A percentile compares a stretch with the other conserved stretches of the same genome.
Evolutionary conservation across 2,888 invertebrate genomes (phyloP).

Genomic region (Polydrusus tereticollis): DNA sequence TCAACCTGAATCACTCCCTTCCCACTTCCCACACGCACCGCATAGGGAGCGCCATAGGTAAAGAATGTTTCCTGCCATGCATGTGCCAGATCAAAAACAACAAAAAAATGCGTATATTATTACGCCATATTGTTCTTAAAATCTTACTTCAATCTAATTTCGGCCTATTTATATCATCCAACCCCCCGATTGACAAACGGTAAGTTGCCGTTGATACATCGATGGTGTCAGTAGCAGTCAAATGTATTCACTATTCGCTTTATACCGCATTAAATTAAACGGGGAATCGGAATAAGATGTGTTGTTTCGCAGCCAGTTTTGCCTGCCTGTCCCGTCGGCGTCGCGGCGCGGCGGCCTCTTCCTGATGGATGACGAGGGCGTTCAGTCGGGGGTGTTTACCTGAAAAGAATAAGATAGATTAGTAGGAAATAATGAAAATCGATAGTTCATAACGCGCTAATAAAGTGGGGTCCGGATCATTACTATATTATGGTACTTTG

Average conservation of each 20-base stretch:
- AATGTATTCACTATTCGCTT: slow-evolving; percentile 65
- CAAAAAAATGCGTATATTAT: too few relatives aligned
- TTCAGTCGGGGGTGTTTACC: slow-evolving; percentile 33
- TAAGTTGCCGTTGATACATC: slow-evolving; percentile 61
- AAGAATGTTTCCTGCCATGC: too few relatives aligned
- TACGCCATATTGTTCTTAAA: background rate
- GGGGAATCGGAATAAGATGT: slow-evolving; percentile 62
- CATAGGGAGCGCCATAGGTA: too few relatives aligned
- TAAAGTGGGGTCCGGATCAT: too few relatives aligned
- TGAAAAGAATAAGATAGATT: slow-evolving; percentile 30
- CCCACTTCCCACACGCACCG: too few relatives aligned
- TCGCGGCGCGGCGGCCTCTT: slow-evolving; percentile 24
- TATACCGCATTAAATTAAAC: slow-evolving; percentile 64
- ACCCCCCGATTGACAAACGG: slow-evolving; percentile 30
- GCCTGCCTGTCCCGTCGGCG: slow-evolving; percentile 46
- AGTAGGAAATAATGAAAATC: background rate
- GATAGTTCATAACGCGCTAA: too few relatives aligned
- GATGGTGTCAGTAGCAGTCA: slow-evolving; percentile 64
- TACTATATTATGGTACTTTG: too few relatives aligned
- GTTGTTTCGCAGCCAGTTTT: slow-evolving; percentile 58
- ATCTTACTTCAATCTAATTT: background rate
- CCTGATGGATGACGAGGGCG: slow-evolving; percentile 59
- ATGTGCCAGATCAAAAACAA: too few relatives aligned
- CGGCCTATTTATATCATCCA: slow-evolving; percentile 25
- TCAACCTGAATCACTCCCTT: too few relatives aligned